A percentile compares a stretch with the other conserved stretches of the same genome.
Conservation (phyloP, 2,797 vertebrate species). For the Ambastaia sidthimunki region DNA sequence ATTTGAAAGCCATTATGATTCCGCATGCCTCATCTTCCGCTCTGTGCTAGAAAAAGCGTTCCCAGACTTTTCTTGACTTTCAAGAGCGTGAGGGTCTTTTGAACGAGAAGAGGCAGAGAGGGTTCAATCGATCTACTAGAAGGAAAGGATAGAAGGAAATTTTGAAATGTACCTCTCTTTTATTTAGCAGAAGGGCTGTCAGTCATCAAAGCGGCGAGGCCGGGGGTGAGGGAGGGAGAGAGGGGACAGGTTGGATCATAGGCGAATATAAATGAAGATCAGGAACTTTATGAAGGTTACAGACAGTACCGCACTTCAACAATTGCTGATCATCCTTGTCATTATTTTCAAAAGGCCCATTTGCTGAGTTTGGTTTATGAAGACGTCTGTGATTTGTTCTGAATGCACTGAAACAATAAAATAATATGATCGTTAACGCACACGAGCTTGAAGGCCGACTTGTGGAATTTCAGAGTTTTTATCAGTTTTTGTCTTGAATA, state of each 20-base stretch:
- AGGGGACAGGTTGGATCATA: constrained; percentile 7
- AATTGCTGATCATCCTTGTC: constrained; percentile 3
- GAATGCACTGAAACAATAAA: background rate
- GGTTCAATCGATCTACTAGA: constrained; percentile 39
- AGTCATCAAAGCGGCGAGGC: constrained; percentile 21
- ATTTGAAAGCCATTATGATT: constrained; percentile 29
- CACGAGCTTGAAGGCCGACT: background rate
- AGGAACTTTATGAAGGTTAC: constrained; percentile 25
- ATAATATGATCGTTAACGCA: background rate
- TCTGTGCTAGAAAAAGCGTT: background rate
- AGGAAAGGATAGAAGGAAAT: constrained; percentile 22
- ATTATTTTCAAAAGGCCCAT: background rate
- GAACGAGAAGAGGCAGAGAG: constrained; percentile 41
- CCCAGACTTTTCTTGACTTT: constrained; percentile 36
- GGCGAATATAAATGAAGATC: constrained; percentile 39
- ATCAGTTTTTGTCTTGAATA: background rate
- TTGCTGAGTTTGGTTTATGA: background rate
- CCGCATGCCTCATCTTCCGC: constrained; percentile 15
- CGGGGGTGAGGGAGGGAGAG: background rate
- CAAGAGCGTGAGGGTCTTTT: constrained; percentile 24
- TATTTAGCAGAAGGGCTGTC: constrained; percentile 36
- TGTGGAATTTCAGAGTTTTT: background rate
- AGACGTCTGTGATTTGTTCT: background rate
- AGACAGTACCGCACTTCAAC: background rate
- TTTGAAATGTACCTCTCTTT: constrained; percentile 34